A percentile compares a stretch with the other conserved stretches of the same genome.
phyloP scores from a whole-genome alignment of 2,113 vertebrate genomes.

The Pitta sordida region DNA sequence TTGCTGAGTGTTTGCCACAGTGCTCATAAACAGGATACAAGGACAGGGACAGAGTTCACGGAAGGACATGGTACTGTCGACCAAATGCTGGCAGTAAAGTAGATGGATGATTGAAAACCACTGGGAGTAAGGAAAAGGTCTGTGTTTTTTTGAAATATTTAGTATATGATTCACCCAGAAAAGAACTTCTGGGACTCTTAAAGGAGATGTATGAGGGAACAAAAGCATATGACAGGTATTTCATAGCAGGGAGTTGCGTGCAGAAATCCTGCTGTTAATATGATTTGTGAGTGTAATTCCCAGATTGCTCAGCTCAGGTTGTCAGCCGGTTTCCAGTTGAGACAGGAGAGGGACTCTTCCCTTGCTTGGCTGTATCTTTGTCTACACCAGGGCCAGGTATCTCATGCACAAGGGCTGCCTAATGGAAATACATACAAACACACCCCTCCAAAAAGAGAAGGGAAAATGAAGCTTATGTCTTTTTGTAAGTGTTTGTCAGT shows the following conservation, averaged over 20 bases:
- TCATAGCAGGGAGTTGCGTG: constrained; percentile 38
- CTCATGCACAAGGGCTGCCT: background rate
- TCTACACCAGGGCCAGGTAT: background rate
- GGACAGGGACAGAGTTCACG: constrained; percentile 34
- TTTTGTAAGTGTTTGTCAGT: background rate
- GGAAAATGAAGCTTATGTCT: background rate
- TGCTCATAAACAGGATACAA: constrained; percentile 10
- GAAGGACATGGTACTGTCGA: constrained; percentile 26
- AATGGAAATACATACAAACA: background rate
- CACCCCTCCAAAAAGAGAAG: background rate
- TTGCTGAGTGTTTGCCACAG: constrained; percentile 23
- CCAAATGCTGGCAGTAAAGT: constrained; percentile 51
- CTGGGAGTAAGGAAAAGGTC: constrained; percentile 47
- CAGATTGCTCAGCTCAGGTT: constrained; percentile 31
- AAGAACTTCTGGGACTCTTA: constrained; percentile 56
- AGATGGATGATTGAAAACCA: constrained; percentile 65
- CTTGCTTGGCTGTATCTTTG: background rate
- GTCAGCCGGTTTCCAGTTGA: constrained; percentile 41
- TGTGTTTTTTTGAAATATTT: constrained; percentile 64
- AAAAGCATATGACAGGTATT: constrained; percentile 49
- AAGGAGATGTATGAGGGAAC: constrained; percentile 51
- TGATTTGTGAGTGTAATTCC: constrained; percentile 59
- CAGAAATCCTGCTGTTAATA: constrained; percentile 55
- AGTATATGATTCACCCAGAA: constrained; percentile 60
- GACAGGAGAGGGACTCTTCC: background rate